A percentile compares a stretch with the other conserved stretches of the same genome.
Conservation (phyloP, 2,113 vertebrate genomes). For the Paramormyrops kingsleyae region DNA sequence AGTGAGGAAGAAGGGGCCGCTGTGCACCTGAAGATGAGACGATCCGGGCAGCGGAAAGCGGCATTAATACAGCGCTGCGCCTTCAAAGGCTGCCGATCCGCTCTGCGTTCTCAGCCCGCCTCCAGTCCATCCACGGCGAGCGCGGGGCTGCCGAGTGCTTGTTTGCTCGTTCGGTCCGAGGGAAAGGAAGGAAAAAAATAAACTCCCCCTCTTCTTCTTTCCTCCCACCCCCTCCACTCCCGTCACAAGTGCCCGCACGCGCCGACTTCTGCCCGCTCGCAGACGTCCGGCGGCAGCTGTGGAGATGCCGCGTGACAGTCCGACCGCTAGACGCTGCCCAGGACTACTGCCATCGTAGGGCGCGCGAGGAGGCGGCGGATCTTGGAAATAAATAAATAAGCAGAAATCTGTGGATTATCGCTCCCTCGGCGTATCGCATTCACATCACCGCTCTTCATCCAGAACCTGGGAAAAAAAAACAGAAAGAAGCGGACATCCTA, state of each 20-base stretch:
- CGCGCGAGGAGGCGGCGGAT: neutral
- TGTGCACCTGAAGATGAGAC: constrained; percentile 44
- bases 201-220: neutral
- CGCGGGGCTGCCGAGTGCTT: constrained; percentile 17
- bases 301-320: constrained; percentile 34
- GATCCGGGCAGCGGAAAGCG: constrained; percentile 35
- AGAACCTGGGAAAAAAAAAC: constrained; percentile 45
- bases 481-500: constrained; percentile 50
- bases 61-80: constrained; percentile 56
- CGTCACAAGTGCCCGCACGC: constrained; percentile 1
- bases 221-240: constrained; percentile 2
- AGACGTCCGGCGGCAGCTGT: constrained; percentile 28
- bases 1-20: constrained; percentile 33
- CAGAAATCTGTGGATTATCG: constrained; percentile 25
- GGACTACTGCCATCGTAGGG: constrained; percentile 25
- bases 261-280: constrained; percentile 7
- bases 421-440: constrained; percentile 39
- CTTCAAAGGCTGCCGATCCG: constrained; percentile 33
- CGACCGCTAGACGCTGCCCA: constrained; percentile 19
- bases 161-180: constrained; percentile 7
- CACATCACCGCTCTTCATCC: constrained; percentile 54
- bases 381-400: constrained; percentile 18
- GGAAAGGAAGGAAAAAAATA: neutral
- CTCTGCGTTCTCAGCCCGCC: constrained; percentile 26
- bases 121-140: constrained; percentile 35